These are phyloP conservation scores for Pachyramphus minor DNA, from an alignment of 2,113 vertebrate genomes.

Conservation along the genomic window DNA sequence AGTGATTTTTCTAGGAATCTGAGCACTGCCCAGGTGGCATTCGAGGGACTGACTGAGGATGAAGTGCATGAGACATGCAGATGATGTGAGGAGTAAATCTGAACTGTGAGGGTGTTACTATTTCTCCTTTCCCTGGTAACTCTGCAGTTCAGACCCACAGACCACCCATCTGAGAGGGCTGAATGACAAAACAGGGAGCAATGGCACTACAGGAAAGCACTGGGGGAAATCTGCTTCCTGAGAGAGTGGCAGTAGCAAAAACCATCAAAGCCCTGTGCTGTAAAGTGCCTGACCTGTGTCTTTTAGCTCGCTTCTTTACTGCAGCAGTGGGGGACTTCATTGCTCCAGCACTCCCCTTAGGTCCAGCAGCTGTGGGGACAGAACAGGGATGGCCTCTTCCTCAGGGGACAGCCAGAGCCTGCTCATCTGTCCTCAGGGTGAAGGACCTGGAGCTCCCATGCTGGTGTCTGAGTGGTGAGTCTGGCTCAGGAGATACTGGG, in stretches of 20 bases:
- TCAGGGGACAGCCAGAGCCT: not conserved
- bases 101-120: not conserved
- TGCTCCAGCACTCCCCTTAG: not conserved
- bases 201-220: not conserved
- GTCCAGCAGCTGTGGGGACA: not conserved
- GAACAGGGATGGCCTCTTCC: not conserved
- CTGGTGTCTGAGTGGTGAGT: not conserved
- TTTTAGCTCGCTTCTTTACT: not conserved
- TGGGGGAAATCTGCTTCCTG: not conserved
- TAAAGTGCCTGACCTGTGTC: slow-evolving; percentile 45
- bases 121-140: not conserved
- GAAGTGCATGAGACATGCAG: not conserved
- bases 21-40: not conserved
- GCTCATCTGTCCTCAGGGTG: not conserved
- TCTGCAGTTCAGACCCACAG: not conserved
- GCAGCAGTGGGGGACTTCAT: not conserved
- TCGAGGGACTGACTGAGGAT: not conserved
- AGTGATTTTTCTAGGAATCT: not conserved
- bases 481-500: not conserved
- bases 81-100: not conserved
- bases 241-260: not conserved
- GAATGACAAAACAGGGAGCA: not conserved
- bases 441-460: not conserved
- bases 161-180: not conserved
- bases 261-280: not conserved